Evolutionary conservation across 2,797 vertebrate genomes (phyloP), one percentile per base, ranked within the genome.

Genomic region (Novumbra hubbsi): DNA sequence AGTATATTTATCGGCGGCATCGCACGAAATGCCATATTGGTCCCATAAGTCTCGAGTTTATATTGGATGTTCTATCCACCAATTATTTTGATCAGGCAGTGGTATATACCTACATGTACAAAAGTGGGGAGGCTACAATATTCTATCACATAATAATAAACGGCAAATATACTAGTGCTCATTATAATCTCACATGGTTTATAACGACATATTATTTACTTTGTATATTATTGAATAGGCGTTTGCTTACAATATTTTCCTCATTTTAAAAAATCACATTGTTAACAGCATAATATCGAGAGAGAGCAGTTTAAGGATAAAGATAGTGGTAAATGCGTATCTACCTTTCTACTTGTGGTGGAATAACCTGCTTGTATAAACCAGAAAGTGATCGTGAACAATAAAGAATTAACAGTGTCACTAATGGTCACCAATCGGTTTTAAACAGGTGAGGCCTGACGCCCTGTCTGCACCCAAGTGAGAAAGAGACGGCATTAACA

Each of bases 401-500:
- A 81, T 38, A 5, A 38, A 38, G 69, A 81, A 82, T 80, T 71
- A 82, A 82, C 71, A 78, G 78, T 78, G 73, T 72, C 57, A 81
- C 71, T 83, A 88, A 84, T 81, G 77, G 78, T 77, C 79, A 81
- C 81, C 84, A 80, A 80, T 83, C 81, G 88, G 71, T 84, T 87
- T 79, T 82, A 60, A 70, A 69, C 74, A 86, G 83, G 81, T 86
- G 78, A 85, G 87, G 83, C 80, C 86, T 83, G 67, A 80, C 80
- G 83, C 87, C 87, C 84, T 84, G 81, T 86, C 84, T 87, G 86
- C 88, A 84, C 88, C 64, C 74, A 30, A 78, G 77, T 69, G 76
- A 88, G 82, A 85, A 80, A 79, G 79, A 73, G 80, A 70, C 81
- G 74, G 82, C 80, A 90, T 93, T 93, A 78, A 82, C 84, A 93